These are phyloP conservation scores for Hyphantria cunea DNA, from an alignment of 1,140 invertebrate species.

Conservation along the genomic window DNA sequence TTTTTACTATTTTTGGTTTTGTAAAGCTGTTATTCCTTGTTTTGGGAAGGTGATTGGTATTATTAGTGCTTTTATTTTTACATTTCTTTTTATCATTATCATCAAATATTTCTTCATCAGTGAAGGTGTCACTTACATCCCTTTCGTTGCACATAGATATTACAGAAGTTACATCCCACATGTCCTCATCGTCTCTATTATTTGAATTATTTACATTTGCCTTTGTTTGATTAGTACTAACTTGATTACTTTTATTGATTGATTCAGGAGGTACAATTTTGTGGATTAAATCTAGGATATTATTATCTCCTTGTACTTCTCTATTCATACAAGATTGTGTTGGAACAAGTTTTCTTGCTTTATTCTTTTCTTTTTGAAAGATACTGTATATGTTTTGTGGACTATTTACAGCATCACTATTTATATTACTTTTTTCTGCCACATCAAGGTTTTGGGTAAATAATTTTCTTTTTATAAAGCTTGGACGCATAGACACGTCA, in stretches of 20 bases:
- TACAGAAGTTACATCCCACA: conserved; percentile 63
- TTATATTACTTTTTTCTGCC: conserved; percentile 54
- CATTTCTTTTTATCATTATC: conserved; percentile 28
- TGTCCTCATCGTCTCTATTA: conserved; percentile 43
- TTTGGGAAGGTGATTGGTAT: too few relatives aligned
- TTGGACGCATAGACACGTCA: conserved; percentile 63
- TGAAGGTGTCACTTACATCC: conserved; percentile 63
- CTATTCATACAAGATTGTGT: conserved; percentile 64
- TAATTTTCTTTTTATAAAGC: conserved; percentile 72
- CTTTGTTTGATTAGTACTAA: conserved; percentile 35
- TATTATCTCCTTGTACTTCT: conserved; percentile 57
- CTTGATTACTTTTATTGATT: conserved; percentile 54
- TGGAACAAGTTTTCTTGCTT: conserved; percentile 63
- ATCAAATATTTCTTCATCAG: conserved; percentile 70
- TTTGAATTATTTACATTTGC: conserved; percentile 40
- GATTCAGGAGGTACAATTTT: conserved; percentile 65
- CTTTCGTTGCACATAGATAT: conserved; percentile 55
- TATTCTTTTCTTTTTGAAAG: conserved; percentile 59
- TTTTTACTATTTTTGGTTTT: conserved; percentile 7
- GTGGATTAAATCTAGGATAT: conserved; percentile 68
- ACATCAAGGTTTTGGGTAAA: conserved; percentile 71
- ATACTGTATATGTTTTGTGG: conserved; percentile 49
- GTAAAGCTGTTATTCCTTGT: neutral
- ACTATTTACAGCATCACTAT: conserved; percentile 50
- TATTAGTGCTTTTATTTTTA: conserved; percentile 23